A percentile compares a stretch with the other conserved stretches of the same genome.
phyloP scores from a whole-genome alignment of 2,797 vertebrate genomes.

The Mus minutoides region DNA sequence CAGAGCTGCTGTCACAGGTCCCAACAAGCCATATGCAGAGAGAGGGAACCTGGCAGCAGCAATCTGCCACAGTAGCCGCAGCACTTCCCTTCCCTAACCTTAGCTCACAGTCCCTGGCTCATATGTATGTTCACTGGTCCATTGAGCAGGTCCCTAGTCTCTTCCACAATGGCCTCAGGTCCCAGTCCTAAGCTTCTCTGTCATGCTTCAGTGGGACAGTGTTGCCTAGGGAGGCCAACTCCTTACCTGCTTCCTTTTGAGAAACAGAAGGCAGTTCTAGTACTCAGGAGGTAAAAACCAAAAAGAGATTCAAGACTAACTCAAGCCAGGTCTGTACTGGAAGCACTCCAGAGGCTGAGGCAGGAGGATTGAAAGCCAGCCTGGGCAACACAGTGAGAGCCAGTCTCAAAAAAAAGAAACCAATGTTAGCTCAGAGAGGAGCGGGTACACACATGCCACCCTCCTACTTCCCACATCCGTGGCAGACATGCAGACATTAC shows the following conservation, averaged over 20 bases:
- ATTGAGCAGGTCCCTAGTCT: background rate
- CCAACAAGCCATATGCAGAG: background rate
- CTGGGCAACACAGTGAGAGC: background rate
- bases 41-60: background rate
- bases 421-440: background rate
- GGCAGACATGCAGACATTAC: conserved; percentile 8
- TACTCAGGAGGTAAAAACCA: background rate
- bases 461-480: background rate
- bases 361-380: background rate
- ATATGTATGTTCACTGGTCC: accelerated
- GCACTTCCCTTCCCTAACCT: background rate
- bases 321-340: background rate
- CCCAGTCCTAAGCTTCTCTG: background rate
- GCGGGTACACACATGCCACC: background rate
- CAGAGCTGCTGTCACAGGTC: background rate
- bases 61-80: background rate
- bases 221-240: background rate
- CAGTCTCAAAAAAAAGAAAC: background rate
- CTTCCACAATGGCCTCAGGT: background rate
- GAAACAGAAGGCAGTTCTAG: background rate
- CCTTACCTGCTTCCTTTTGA: conserved; percentile 28
- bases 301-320: background rate
- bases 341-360: background rate
- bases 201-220: background rate
- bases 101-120: background rate